Base-by-base conservation (phyloP, 2,113 vertebrate genomes). In the Leuciscus idus region DNA sequence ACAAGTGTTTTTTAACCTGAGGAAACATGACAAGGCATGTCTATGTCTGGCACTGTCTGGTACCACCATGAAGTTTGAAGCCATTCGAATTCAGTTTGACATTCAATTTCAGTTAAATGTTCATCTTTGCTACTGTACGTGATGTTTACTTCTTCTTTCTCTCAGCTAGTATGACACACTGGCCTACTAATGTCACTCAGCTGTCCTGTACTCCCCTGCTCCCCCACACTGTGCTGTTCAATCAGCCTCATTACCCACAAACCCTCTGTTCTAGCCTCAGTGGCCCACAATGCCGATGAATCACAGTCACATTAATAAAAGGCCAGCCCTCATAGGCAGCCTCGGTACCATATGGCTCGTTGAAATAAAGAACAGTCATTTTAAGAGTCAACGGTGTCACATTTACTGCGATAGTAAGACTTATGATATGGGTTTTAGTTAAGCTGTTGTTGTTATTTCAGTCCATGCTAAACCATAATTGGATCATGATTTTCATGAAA, bases 101-200 rank as follows among this genome's bases (percentile, higher is more conserved):
- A 17, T 80, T 39, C 33, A 1, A 28, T 23, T 8, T 61, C 36
- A n/a, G 12, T 64, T 19, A 62, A 28, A 46, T 9, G 39, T 62
- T 39, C 62, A 19, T 66, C 4, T 33, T 30, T 50, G 61, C 13
- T 30, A 30, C 17, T 28, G 74, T 76, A 19, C 36, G 46, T 9
- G 23, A 48, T 48, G n/a, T 77, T 33, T 50, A 55, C 48, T 52
- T 28, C 5, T 73, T 78, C n/a, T 13, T 13, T 81, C 57, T 43
- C 12, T 76, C 59, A 82, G 72, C 19, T 23, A 21, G 62, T 73
- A 64, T 87, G 85, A 87, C 88, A 89, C 85, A 89, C 61, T 85
- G 85, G 78, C 85, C 88, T 75, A 87, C 85, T 76, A 85, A 72
- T 68, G 21, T 48, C 75, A 21, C 78, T 70, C 61, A 66, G 28